Evolutionary conservation across 2,113 vertebrate species (phyloP).

Genomic region (Tonatia bakeri): DNA sequence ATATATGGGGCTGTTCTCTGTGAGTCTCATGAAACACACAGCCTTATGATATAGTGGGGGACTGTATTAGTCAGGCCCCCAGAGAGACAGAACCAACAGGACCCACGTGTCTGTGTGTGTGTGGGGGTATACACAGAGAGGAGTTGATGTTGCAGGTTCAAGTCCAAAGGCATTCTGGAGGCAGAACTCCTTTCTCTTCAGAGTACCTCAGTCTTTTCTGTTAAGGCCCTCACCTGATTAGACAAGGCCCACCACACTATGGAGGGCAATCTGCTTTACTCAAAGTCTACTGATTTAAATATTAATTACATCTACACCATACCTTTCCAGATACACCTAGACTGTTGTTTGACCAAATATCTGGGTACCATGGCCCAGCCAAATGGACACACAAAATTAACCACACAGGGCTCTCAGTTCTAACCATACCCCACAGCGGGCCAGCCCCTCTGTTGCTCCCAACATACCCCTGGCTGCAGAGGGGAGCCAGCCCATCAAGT

Average conservation of each 20-base stretch:
- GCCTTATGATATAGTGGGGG: fast-evolving
- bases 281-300: not conserved
- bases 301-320: not conserved
- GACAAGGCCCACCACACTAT: not conserved
- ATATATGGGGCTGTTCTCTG: not conserved
- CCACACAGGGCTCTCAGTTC: too few species aligned
- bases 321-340: not conserved
- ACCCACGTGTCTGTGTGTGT: not conserved
- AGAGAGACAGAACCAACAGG: not conserved
- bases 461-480: fast-evolving
- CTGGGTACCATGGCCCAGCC: not conserved
- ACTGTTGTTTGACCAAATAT: not conserved
- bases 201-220: not conserved
- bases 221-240: not conserved
- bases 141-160: not conserved
- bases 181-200: not conserved
- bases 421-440: fast-evolving
- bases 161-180: not conserved
- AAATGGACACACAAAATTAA: not conserved
- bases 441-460: not conserved
- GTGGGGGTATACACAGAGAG: not conserved
- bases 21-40: not conserved
- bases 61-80: too few species aligned
- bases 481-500: not conserved
- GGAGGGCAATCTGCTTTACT: not conserved